phyloP scores from a whole-genome alignment of 2,888 invertebrate genomes.

The Andricus curvator region DNA sequence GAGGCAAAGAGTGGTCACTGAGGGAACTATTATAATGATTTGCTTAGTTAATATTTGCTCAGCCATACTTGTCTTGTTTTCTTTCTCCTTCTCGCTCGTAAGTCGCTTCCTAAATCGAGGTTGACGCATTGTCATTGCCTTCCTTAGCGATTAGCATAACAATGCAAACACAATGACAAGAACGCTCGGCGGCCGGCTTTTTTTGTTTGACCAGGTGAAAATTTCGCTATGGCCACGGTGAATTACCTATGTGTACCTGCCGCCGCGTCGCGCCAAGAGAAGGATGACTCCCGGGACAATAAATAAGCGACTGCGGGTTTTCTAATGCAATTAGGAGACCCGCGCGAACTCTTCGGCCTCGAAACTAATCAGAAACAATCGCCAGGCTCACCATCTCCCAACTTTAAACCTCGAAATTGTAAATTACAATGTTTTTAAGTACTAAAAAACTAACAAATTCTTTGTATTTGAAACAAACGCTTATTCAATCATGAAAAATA shows the following conservation, averaged over 20 bases:
- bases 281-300: slow-evolving; percentile 47
- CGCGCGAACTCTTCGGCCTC: slow-evolving; percentile 67
- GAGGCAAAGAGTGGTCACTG: slow-evolving; percentile 46
- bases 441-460: no score
- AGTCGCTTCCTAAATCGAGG: slow-evolving; percentile 77
- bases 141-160: slow-evolving; percentile 76
- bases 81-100: slow-evolving; percentile 48
- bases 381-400: background rate
- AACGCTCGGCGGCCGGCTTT: slow-evolving; percentile 62
- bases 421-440: no score
- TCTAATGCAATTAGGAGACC: slow-evolving; percentile 73
- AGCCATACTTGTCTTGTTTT: slow-evolving; percentile 69
- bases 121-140: slow-evolving; percentile 75
- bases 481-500: no score
- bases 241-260: slow-evolving; percentile 58
- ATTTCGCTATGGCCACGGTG: slow-evolving; percentile 65
- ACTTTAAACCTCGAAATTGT: background rate
- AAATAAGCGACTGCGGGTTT: slow-evolving; percentile 60
- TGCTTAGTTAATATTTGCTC: slow-evolving; percentile 76
- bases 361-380: slow-evolving; percentile 49
- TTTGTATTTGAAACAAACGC: no score
- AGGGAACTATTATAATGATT: slow-evolving; percentile 73
- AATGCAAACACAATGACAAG: slow-evolving; percentile 76
- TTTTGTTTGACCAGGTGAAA: slow-evolving; percentile 77
- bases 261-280: slow-evolving; percentile 52